Base-by-base conservation (phyloP, 2,113 vertebrate genomes). In the Strigops habroptila region DNA sequence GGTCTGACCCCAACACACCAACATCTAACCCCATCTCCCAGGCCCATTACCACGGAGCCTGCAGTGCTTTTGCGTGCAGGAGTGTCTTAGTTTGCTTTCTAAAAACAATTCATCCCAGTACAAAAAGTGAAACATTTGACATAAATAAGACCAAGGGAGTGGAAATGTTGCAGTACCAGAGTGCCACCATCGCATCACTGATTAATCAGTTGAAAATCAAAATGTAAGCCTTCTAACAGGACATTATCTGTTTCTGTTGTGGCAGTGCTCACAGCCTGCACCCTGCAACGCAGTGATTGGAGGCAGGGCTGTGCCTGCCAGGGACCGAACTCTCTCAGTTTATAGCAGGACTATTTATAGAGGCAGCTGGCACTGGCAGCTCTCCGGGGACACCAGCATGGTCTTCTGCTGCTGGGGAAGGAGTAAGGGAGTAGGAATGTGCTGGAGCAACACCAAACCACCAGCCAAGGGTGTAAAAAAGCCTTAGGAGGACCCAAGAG, bases 331-430 rank as follows among this genome's bases (percentile, higher is more conserved):
- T 53, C 80, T 77, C 67, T 28, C 71, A 49, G 62, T 95, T 93
- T 86, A 90, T 75, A 94, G 78, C 78, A 88, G 31, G 25, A 75
- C 28, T 96, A 95, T 96, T 94, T 95, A 88, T 83, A 93, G 79
- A 91, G 49, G 52, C 81, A 95, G 84, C 84, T 91, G 82, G 89
- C 86, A 89, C 87, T 67, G 63, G 63, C 59, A 94, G 71, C 33
- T 87, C 78, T 85, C 85, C 1, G 10, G 49, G 81, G 91, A 82
- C 37, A 76, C 14, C 73, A 65, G 49, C 71, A 67, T 11, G 14
- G 59, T 64, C 70, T 73, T 91, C 53, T 2, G 9, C 49, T 86
- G 76, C 49, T 1, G 2, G 13, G 23, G 84, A 62, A 35, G 31
- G 52, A 95, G 62, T 62, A 70, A 92, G 46, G 43, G 28, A 93